Evolutionary conservation across 2,888 invertebrate species (phyloP).

Genomic region (Bimastos eiseni): DNA sequence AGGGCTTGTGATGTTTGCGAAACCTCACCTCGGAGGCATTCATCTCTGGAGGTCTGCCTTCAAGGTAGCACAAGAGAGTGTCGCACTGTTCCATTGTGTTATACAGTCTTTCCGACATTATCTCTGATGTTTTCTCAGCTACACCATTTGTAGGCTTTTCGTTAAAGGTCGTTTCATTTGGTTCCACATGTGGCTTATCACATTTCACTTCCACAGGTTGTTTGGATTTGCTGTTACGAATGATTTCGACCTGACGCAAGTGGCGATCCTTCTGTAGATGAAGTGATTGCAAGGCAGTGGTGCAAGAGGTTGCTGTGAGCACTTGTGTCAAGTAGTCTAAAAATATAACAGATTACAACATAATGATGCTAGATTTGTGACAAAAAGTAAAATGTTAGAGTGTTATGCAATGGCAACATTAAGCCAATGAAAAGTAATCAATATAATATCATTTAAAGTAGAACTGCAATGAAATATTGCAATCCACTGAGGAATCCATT

Average conservation of each 20-base stretch:
- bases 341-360: neutral
- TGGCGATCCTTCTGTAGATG: conserved; percentile 74
- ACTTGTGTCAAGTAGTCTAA: conserved; percentile 70
- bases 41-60: conserved; percentile 31
- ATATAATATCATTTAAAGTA: too few relatives aligned
- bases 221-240: conserved; percentile 34
- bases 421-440: conserved; percentile 1
- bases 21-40: neutral
- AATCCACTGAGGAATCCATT: too few relatives aligned
- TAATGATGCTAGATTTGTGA: neutral
- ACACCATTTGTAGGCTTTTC: neutral
- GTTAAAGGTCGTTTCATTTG: neutral
- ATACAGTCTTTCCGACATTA: conserved; percentile 32
- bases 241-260: conserved; percentile 67
- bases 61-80: conserved; percentile 50
- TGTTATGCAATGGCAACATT: neutral
- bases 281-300: conserved; percentile 71
- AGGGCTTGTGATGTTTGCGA: neutral
- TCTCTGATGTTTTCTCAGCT: conserved; percentile 17
- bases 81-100: conserved; percentile 52
- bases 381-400: too few relatives aligned
- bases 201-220: neutral
- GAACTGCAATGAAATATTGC: too few relatives aligned
- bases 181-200: neutral
- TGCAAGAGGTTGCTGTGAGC: conserved; percentile 62